Evolutionary conservation across 2,113 vertebrate genomes (phyloP).

Genomic region (Rallus limicola): DNA sequence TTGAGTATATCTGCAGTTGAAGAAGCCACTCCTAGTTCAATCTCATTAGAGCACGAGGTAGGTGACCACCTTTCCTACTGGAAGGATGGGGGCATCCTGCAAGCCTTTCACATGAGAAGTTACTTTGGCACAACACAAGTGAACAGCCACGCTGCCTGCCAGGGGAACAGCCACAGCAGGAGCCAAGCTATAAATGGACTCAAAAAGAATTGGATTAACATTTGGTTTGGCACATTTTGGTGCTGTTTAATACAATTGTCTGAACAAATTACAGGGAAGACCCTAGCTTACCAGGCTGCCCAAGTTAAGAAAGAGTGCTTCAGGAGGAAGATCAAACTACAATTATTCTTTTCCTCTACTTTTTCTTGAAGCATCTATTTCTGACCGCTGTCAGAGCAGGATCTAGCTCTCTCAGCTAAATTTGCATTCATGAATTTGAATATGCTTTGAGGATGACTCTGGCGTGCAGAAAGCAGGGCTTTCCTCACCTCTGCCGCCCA

Average conservation of each 20-base stretch:
- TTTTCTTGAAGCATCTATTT: neutral
- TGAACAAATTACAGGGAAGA: neutral
- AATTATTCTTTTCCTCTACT: neutral
- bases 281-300: neutral
- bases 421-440: neutral
- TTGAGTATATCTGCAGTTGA: neutral
- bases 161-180: neutral
- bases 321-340: neutral
- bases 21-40: neutral
- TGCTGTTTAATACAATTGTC: neutral
- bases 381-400: neutral
- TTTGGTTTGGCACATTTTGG: neutral
- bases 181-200: neutral
- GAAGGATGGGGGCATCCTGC: neutral
- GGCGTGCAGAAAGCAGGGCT: neutral
- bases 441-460: neutral
- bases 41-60: neutral
- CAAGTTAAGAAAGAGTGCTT: neutral
- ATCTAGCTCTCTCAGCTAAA: neutral
- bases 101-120: neutral
- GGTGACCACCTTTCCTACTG: neutral
- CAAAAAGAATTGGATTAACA: neutral
- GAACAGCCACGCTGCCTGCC: fast-evolving
- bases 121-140: neutral
- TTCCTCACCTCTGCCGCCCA: neutral